Evolutionary conservation across 2,797 vertebrate species (phyloP).

Genomic region (Danio choprae): DNA sequence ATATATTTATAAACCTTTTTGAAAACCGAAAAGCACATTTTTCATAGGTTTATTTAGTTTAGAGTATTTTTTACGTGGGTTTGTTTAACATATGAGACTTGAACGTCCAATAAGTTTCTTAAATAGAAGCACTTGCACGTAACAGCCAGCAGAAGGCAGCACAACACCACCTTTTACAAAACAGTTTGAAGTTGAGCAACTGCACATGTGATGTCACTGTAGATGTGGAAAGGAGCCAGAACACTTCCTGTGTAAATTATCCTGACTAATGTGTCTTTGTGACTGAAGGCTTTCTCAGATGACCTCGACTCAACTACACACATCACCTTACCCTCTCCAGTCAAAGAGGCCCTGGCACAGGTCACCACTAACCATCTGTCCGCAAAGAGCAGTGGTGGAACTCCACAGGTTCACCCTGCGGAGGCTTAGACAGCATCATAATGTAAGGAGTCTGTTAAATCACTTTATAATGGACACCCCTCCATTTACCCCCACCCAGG

Average conservation of each 20-base stretch:
- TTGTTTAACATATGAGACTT: no score
- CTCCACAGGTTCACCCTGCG: slow-evolving; percentile 47
- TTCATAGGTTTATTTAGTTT: no score
- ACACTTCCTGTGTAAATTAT: slow-evolving; percentile 53
- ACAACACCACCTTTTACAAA: background rate
- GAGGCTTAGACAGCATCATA: slow-evolving; percentile 44
- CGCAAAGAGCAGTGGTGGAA: slow-evolving; percentile 27
- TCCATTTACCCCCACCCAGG: slow-evolving; percentile 55
- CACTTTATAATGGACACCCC: slow-evolving; percentile 61
- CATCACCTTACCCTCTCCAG: background rate
- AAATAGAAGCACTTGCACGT: background rate
- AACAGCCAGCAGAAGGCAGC: slow-evolving; percentile 46
- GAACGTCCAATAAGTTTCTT: no score
- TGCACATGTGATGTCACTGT: slow-evolving; percentile 40
- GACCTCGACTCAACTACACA: slow-evolving; percentile 17
- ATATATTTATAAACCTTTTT: no score
- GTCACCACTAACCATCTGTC: slow-evolving; percentile 48
- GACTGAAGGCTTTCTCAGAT: slow-evolving; percentile 43
- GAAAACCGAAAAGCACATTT: no score
- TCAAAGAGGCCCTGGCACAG: slow-evolving; percentile 25
- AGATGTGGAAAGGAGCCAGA: slow-evolving; percentile 20
- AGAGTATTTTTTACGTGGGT: no score
- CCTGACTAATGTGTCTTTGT: slow-evolving; percentile 48
- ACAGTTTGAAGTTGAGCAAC: background rate
- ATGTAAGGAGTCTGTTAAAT: slow-evolving; percentile 56